Percentiles rank a stretch among this genome's conserved stretches.
These are phyloP conservation scores for Teleopsis dalmanni DNA, from an alignment of 1,140 invertebrate species.

Conservation along the genomic window DNA sequence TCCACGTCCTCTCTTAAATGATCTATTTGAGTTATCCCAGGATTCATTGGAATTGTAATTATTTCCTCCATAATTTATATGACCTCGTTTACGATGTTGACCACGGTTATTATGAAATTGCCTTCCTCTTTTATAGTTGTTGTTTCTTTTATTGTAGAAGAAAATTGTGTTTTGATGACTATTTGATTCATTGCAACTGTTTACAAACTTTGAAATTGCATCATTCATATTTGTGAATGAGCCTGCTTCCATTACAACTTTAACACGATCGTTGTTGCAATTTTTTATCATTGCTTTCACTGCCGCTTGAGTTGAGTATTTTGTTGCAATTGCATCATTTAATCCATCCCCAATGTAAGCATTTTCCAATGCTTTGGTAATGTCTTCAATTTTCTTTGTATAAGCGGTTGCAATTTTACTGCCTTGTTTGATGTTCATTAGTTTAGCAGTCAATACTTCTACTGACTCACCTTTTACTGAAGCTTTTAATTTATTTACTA, in stretches of 20 bases:
- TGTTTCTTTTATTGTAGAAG: not conserved
- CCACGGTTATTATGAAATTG: not conserved
- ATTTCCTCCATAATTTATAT: not conserved
- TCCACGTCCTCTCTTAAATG: too few relatives aligned
- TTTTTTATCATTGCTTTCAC: constrained; percentile 10
- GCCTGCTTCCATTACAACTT: constrained; percentile 14
- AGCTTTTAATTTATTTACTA: not conserved
- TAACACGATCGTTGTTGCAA: constrained; percentile 10
- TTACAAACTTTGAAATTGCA: constrained; percentile 11
- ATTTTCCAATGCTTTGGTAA: constrained; percentile 1
- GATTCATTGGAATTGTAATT: too few relatives aligned
- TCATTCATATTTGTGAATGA: constrained; percentile 12
- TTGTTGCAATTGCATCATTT: not conserved
- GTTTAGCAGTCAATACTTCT: not conserved
- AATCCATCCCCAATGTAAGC: not conserved
- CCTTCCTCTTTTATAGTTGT: not conserved
- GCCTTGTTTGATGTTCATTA: not conserved
- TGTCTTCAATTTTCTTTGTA: constrained; percentile 5
- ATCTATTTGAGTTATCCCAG: too few relatives aligned
- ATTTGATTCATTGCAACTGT: constrained; percentile 15
- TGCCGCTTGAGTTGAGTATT: not conserved
- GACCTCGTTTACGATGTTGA: not conserved
- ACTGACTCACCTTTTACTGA: not conserved
- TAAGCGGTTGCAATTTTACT: not conserved
- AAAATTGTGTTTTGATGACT: constrained; percentile 2